Conservation (phyloP, 2,888 invertebrate genomes). For the Ochropleura plecta region DNA sequence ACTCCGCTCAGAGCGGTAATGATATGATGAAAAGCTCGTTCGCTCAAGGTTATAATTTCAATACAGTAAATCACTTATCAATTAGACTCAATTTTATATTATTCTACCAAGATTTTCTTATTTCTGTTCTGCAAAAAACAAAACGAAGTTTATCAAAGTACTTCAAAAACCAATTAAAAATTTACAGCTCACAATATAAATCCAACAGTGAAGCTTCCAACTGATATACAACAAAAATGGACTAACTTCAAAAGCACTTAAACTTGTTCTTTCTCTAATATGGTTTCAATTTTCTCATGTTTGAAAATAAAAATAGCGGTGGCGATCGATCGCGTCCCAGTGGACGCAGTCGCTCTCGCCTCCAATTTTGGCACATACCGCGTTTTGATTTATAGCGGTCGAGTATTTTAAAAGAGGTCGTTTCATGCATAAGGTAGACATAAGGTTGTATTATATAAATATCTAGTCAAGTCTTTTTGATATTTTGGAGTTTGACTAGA, state of each 20-base stretch:
- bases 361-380: constrained; percentile 34
- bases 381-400: constrained; percentile 36
- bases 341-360: neutral
- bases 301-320: constrained; percentile 47
- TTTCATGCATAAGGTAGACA: neutral
- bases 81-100: neutral
- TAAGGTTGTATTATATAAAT: neutral
- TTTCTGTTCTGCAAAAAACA: neutral
- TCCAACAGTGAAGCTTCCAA: neutral
- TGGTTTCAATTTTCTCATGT: constrained; percentile 33
- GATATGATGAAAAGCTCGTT: no score
- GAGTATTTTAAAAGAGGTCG: constrained; percentile 3
- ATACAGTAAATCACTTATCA: neutral
- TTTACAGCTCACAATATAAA: neutral
- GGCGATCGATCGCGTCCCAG: constrained; percentile 31
- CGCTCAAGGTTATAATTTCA: no score
- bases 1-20: no score
- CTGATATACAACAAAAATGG: constrained; percentile 4
- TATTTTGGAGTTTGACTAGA: neutral
- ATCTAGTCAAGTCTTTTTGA: no score
- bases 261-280: constrained; percentile 41
- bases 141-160: neutral
- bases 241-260: constrained; percentile 29
- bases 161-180: neutral
- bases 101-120: neutral